Evolutionary conservation across 2,113 vertebrate species (phyloP).

Genomic region (Vicugna pacos): DNA sequence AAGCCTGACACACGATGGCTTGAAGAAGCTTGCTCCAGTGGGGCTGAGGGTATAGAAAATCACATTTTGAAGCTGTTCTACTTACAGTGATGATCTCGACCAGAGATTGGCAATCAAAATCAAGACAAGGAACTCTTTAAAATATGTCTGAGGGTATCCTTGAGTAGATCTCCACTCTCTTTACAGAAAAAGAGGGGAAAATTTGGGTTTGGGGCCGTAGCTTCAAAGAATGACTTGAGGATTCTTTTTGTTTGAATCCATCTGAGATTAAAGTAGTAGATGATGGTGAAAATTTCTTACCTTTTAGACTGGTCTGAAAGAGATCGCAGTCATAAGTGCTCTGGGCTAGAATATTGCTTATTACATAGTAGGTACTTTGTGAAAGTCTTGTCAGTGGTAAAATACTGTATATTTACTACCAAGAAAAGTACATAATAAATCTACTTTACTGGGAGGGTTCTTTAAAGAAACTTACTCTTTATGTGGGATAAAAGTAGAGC

Average conservation of each 20-base stretch:
- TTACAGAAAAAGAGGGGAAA: slow-evolving; percentile 16
- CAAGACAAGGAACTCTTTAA: slow-evolving; percentile 13
- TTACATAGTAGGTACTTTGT: slow-evolving; percentile 1
- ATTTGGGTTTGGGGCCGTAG: not conserved
- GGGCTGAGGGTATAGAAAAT: not conserved
- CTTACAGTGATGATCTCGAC: not conserved
- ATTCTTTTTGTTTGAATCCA: not conserved
- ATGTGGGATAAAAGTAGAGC: not conserved
- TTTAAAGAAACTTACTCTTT: slow-evolving; percentile 7
- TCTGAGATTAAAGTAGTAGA: slow-evolving; percentile 30
- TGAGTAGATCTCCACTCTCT: not conserved
- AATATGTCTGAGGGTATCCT: not conserved
- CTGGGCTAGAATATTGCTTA: not conserved
- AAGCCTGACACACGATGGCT: not conserved
- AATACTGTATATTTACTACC: not conserved
- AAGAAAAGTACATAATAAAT: not conserved
- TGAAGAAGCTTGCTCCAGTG: not conserved
- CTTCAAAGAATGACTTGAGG: not conserved
- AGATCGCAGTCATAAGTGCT: not conserved
- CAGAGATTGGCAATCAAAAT: not conserved
- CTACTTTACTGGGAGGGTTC: not conserved
- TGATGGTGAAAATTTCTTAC: not conserved
- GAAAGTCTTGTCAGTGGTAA: not conserved
- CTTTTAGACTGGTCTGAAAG: not conserved
- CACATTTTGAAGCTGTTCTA: not conserved